Evolutionary conservation across 2,888 invertebrate species (phyloP).

Genomic region (Cephalotes varians): DNA sequence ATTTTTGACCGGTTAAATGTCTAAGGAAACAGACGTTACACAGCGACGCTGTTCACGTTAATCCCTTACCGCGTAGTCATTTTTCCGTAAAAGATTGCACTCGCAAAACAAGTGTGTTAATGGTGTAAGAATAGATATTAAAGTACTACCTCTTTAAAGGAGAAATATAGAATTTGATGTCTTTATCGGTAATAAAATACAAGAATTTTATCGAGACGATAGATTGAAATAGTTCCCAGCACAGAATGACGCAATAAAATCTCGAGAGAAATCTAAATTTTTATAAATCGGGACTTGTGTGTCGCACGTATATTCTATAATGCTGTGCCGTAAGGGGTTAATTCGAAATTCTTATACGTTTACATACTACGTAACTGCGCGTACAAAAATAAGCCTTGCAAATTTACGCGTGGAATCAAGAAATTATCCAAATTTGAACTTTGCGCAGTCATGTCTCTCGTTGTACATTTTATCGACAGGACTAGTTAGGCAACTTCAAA

Average conservation of each 20-base stretch:
- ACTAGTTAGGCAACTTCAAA: slow-evolving; percentile 69
- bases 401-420: slow-evolving; percentile 10
- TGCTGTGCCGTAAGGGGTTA: slow-evolving; percentile 32
- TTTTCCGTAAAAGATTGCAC: slow-evolving; percentile 12
- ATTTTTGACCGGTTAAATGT: slow-evolving; percentile 23
- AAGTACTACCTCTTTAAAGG: slow-evolving; percentile 37
- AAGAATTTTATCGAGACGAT: background rate
- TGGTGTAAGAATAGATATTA: slow-evolving; percentile 33
- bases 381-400: background rate
- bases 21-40: background rate
- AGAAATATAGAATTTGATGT: slow-evolving; percentile 14
- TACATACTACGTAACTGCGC: slow-evolving; percentile 16
- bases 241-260: slow-evolving; percentile 1
- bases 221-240: background rate
- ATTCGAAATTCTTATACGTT: slow-evolving; percentile 1
- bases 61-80: slow-evolving; percentile 26
- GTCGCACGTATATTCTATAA: background rate
- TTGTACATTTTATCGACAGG: slow-evolving; percentile 66
- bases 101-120: slow-evolving; percentile 16
- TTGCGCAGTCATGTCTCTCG: slow-evolving; percentile 68
- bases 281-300: background rate
- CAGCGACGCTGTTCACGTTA: slow-evolving; percentile 23
- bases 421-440: slow-evolving; percentile 59
- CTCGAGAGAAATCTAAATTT: slow-evolving; percentile 21
- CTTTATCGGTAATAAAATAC: slow-evolving; percentile 39